A percentile compares a stretch with the other conserved stretches of the same genome.
Conservation (phyloP, 2,113 vertebrate species). For the Archocentrus centrarchus region DNA sequence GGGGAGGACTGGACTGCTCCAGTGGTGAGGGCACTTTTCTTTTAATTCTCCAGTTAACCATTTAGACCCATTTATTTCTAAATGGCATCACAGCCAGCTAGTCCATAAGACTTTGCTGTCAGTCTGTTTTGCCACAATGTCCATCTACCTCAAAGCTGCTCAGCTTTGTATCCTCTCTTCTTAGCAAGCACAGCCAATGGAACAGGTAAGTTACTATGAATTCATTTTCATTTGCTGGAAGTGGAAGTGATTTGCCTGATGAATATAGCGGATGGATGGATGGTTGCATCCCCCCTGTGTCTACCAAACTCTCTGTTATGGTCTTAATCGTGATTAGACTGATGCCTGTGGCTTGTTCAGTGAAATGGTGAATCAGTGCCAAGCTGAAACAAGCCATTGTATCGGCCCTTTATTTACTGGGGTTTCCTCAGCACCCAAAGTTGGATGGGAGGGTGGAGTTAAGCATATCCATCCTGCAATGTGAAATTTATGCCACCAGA, state of each 20-base stretch:
- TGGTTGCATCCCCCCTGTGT: constrained; percentile 60
- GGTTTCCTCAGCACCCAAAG: constrained; percentile 48
- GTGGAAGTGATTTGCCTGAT: constrained; percentile 79
- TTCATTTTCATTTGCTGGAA: constrained; percentile 77
- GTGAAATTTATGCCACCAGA: constrained; percentile 69
- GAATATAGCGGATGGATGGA: constrained; percentile 70
- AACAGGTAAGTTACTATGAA: constrained; percentile 78
- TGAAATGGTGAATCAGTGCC: constrained; percentile 59
- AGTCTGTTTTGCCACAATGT: constrained; percentile 64
- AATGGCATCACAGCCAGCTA: constrained; percentile 64
- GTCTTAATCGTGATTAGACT: constrained; percentile 75
- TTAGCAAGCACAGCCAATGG: constrained; percentile 76
- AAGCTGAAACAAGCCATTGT: constrained; percentile 55
- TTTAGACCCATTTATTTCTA: constrained; percentile 56
- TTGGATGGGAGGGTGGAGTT: constrained; percentile 36
- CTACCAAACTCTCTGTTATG: constrained; percentile 62
- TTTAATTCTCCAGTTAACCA: constrained; percentile 62
- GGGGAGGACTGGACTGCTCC: constrained; percentile 98
- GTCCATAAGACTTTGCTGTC: constrained; percentile 56
- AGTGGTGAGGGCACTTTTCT: constrained; percentile 90
- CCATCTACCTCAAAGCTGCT: constrained; percentile 75
- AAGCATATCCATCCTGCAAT: constrained; percentile 63
- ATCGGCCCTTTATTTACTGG: constrained; percentile 53
- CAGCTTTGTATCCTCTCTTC: constrained; percentile 77
- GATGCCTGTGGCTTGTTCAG: constrained; percentile 57